Conservation (phyloP, 2,113 vertebrate species). For the Ophthalmotilapia sp. region DNA sequence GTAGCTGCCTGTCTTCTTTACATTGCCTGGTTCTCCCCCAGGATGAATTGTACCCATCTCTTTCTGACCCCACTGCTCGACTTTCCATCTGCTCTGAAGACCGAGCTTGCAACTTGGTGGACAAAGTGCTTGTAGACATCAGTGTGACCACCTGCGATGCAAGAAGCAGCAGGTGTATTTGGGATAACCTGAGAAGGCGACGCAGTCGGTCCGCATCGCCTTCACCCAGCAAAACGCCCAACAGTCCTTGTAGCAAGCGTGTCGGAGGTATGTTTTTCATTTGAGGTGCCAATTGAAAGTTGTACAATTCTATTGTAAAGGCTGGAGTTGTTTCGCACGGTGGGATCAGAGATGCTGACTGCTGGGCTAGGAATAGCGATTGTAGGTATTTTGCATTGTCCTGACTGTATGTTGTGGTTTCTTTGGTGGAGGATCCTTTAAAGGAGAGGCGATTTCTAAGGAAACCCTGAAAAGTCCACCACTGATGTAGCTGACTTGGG, state of each 20-base stretch:
- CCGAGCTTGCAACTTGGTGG: constrained; percentile 55
- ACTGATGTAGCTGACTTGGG: neutral
- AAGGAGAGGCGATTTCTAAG: neutral
- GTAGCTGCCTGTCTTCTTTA: constrained; percentile 72
- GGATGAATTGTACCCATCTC: constrained; percentile 71
- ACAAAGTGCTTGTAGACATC: constrained; percentile 69
- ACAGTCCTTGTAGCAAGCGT: constrained; percentile 21
- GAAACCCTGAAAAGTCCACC: neutral
- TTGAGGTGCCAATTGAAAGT: neutral
- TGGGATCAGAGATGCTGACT: neutral
- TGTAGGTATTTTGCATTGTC: neutral
- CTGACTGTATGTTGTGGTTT: neutral
- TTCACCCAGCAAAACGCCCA: constrained; percentile 25
- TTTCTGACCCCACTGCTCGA: constrained; percentile 42
- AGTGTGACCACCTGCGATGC: constrained; percentile 34
- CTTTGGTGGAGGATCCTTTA: neutral
- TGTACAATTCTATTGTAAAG: neutral
- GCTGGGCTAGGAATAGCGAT: neutral
- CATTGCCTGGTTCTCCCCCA: constrained; percentile 78
- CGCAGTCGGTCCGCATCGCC: constrained; percentile 43
- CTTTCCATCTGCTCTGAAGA: constrained; percentile 49
- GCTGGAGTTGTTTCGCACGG: neutral
- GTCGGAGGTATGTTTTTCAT: constrained; percentile 43
- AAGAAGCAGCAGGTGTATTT: constrained; percentile 20
- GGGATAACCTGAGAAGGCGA: constrained; percentile 41